Conservation (phyloP, 2,888 invertebrate genomes). For the Cheilosia urbana region DNA sequence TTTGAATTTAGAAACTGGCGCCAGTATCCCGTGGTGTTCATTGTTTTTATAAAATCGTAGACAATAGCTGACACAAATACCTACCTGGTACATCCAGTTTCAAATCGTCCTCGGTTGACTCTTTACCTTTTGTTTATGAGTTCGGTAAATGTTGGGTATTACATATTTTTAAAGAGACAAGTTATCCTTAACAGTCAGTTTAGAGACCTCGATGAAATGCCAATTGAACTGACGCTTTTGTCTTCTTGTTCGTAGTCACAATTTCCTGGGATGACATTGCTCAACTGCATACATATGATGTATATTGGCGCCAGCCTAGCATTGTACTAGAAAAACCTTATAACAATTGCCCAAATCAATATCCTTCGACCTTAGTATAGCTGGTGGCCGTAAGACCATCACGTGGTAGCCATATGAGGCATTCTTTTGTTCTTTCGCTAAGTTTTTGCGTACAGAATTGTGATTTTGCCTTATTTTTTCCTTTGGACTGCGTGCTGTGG, state of each 20-base stretch:
- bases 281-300: background rate
- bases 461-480: slow-evolving; percentile 12
- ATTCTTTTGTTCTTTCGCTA: slow-evolving; percentile 16
- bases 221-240: slow-evolving; percentile 4
- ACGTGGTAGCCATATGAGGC: slow-evolving; percentile 62
- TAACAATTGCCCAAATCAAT: slow-evolving; percentile 20
- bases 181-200: slow-evolving; percentile 8
- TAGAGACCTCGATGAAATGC: background rate
- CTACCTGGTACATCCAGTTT: slow-evolving; percentile 11
- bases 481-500: slow-evolving; percentile 1
- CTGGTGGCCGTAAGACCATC: slow-evolving; percentile 13
- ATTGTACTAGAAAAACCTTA: slow-evolving; percentile 40
- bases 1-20: slow-evolving; percentile 44
- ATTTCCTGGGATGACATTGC: slow-evolving; percentile 8
- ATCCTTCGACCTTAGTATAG: slow-evolving; percentile 9
- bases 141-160: slow-evolving; percentile 38
- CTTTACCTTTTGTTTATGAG: slow-evolving; percentile 38
- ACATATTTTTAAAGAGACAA: slow-evolving; percentile 37
- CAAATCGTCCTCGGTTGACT: slow-evolving; percentile 3
- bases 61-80: slow-evolving; percentile 54
- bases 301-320: slow-evolving; percentile 43
- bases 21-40: slow-evolving; percentile 54
- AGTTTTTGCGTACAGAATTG: slow-evolving; percentile 23
- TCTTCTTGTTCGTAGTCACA: slow-evolving; percentile 16
- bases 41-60: slow-evolving; percentile 37